Evolutionary conservation across 2,888 invertebrate species (phyloP).

Genomic region (Himalopsyche japonica): DNA sequence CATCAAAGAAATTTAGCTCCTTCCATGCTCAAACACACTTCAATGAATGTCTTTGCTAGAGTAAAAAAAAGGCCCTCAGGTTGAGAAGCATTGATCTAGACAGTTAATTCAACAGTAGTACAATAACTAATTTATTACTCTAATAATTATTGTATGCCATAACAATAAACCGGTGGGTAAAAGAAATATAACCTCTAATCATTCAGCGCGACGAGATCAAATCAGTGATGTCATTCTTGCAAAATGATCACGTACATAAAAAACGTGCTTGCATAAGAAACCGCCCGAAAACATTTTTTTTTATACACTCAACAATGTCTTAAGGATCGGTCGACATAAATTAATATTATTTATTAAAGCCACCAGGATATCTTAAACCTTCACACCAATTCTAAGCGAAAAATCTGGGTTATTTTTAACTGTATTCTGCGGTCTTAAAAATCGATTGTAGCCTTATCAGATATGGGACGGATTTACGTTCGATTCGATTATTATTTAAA

Average conservation of each 20-base stretch:
- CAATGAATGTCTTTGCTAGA: too few relatives aligned
- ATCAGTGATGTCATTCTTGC: neutral
- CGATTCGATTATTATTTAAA: neutral
- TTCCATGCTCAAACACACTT: too few relatives aligned
- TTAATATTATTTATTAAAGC: neutral
- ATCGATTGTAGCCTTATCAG: neutral
- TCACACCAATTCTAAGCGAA: neutral
- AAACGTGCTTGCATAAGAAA: neutral
- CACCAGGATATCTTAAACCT: neutral
- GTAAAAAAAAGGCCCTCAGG: too few relatives aligned
- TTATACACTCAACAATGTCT: neutral
- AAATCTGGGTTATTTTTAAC: constrained; percentile 1
- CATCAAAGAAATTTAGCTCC: too few relatives aligned
- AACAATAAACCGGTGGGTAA: neutral
- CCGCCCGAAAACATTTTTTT: neutral
- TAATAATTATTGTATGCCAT: neutral
- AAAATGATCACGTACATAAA: neutral
- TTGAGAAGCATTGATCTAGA: too few relatives aligned
- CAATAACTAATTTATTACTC: neutral
- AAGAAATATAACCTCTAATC: neutral
- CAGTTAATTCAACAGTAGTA: too few relatives aligned
- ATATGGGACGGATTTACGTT: neutral
- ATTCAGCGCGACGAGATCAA: neutral
- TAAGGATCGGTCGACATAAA: neutral
- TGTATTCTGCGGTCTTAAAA: neutral